A percentile compares a stretch with the other conserved stretches of the same genome.
phyloP scores from a whole-genome alignment of 1,140 invertebrate species.

The Drosophila yakuba region DNA sequence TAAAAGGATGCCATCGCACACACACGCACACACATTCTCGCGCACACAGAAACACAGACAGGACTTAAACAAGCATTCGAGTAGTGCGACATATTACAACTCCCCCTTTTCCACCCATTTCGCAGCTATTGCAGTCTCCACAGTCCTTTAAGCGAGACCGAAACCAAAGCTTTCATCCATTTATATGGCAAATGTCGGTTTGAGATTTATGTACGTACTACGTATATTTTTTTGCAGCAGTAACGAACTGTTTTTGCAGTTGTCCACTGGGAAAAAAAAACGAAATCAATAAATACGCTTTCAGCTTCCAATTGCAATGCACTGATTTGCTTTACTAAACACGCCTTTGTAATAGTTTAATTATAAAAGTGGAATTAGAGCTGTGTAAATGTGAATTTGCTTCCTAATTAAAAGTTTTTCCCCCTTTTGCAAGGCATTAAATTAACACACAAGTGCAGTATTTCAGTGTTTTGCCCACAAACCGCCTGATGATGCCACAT shows the following conservation, averaged over 20 bases:
- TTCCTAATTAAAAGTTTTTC: neutral
- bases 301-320: no score
- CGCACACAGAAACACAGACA: slow-evolving; percentile 9
- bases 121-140: slow-evolving; percentile 19
- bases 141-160: slow-evolving; percentile 40
- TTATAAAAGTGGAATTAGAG: no score
- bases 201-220: slow-evolving; percentile 2
- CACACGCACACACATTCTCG: slow-evolving; percentile 11
- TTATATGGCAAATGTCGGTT: slow-evolving; percentile 39
- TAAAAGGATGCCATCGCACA: slow-evolving; percentile 27
- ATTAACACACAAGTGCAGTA: neutral
- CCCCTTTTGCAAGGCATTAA: neutral
- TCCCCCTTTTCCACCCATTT: slow-evolving; percentile 22
- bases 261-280: slow-evolving; percentile 9
- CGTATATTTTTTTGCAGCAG: slow-evolving; percentile 8
- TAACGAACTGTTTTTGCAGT: neutral
- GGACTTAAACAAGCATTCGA: slow-evolving; percentile 72
- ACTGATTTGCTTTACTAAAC: no score
- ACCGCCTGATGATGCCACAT: slow-evolving; percentile 5
- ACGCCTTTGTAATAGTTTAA: no score
- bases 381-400: neutral
- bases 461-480: slow-evolving; percentile 8
- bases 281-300: neutral
- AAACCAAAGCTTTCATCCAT: slow-evolving; percentile 32
- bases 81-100: slow-evolving; percentile 79